A percentile compares a stretch with the other conserved stretches of the same genome.
Conservation (phyloP, 1,140 invertebrate genomes). For the Trialeurodes vaporariorum region DNA sequence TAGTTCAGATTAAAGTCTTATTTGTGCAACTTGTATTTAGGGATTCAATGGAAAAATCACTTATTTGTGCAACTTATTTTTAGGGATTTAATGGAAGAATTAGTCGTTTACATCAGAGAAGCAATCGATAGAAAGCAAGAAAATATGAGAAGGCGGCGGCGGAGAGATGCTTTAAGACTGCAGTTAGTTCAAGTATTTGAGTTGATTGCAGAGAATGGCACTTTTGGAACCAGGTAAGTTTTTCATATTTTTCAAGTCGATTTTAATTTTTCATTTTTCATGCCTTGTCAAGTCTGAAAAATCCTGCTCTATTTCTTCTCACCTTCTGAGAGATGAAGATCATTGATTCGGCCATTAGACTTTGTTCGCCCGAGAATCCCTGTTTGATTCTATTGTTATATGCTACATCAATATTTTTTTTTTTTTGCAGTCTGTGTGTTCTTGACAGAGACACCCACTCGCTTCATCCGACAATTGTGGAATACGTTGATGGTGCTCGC, state of each 20-base stretch:
- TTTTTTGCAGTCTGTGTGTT: slow-evolving; percentile 53
- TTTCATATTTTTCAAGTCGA: too few relatives aligned
- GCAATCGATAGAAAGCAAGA: slow-evolving; percentile 97
- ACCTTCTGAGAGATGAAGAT: too few relatives aligned
- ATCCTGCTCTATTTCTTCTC: slow-evolving; percentile 2
- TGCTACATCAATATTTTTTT: slow-evolving; percentile 3
- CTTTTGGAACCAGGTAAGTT: slow-evolving; percentile 71
- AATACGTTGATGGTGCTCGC: slow-evolving; percentile 90
- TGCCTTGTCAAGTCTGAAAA: too few relatives aligned
- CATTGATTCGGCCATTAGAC: too few relatives aligned
- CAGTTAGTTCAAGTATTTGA: slow-evolving; percentile 84
- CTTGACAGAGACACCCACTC: slow-evolving; percentile 70
- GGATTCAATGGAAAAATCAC: too few relatives aligned
- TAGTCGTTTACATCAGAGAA: slow-evolving; percentile 81
- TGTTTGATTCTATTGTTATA: too few relatives aligned
- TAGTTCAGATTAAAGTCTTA: too few relatives aligned
- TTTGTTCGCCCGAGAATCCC: too few relatives aligned
- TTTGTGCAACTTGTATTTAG: too few relatives aligned
- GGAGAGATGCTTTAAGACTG: slow-evolving; percentile 83
- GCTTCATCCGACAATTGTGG: slow-evolving; percentile 76
- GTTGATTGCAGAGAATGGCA: slow-evolving; percentile 82
- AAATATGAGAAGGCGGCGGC: slow-evolving; percentile 76
- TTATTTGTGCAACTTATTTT: slow-evolving; percentile 23
- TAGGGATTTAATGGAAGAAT: slow-evolving; percentile 93
- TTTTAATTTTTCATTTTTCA: too few relatives aligned